Evolutionary conservation across 2,113 vertebrate species (phyloP), one percentile per base, ranked within the genome.

Genomic region (Ophiodon elongatus): DNA sequence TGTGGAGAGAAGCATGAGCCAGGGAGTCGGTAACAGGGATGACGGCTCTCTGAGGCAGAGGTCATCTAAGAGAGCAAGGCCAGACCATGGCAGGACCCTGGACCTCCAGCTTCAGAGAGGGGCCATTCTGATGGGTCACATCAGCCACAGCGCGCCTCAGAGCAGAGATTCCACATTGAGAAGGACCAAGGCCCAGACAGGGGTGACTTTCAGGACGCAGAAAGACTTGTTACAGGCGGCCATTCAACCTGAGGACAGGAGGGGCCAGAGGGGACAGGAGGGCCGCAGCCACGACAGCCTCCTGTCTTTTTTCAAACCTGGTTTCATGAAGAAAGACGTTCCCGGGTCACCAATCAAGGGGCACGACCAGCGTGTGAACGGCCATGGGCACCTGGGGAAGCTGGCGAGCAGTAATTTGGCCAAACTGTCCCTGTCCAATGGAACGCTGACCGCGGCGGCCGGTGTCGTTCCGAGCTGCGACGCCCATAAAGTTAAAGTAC

Each of bases 291-390:
- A 92, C 0, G 96, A 96, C 11, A 93, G 93, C 31, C 94, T 95
- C 14, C 82, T 96, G 81, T 92, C 95, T 15, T 89, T 96, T 54
- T 91, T 96, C 63, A 96, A 93, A 86, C 84, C 94, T 0, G 77
- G 89, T 74, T 95, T 96, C 79, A 85, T 94, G 65, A 96, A 90
- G 86, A 96, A 94, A 75, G 96, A 96, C 39, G 57, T 79, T 25
- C 76, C 79, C 1, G 94, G 87, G 76, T 89, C 89, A 23, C 90
- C 90, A 0, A 78, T 70, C n/a, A 89, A 71, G 35, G 73, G 59
- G 0, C 94, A 91, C 3, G 91, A 90, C 19, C 65, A 25, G 0
- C 85, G 79, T 5, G 0, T 59, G 64, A 88, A 92, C 0, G 92
- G 91, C 1, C 57, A 82, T 0, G 87, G 77, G 19, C 89, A 85